phyloP scores from a whole-genome alignment of 2,113 vertebrate genomes.

The Tachysurus vachellii region DNA sequence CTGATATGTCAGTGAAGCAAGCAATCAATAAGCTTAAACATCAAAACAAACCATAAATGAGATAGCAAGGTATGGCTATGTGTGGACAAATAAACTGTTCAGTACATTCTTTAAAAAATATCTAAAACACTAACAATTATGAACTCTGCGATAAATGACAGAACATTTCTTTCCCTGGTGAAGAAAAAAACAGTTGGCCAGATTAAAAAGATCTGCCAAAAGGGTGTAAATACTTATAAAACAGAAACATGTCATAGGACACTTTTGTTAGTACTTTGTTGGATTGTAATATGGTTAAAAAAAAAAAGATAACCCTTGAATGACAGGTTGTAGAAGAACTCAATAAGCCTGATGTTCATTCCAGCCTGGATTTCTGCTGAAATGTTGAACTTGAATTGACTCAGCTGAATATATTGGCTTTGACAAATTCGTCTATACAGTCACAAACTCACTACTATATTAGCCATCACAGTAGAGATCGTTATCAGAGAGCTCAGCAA shows the following conservation, averaged over 20 bases:
- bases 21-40: neutral
- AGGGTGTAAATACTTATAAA: neutral
- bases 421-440: neutral
- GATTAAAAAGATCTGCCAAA: neutral
- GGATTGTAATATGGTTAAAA: neutral
- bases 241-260: neutral
- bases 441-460: neutral
- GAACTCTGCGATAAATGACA: neutral
- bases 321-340: neutral
- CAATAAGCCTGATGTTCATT: neutral
- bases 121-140: neutral
- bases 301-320: neutral
- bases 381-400: neutral
- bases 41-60: neutral
- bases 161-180: neutral
- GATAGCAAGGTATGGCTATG: neutral
- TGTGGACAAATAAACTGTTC: neutral
- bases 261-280: neutral
- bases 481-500: constrained; percentile 20
- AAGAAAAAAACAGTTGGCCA: neutral
- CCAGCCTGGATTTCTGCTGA: neutral
- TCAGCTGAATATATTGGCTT: neutral
- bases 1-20: too few relatives aligned
- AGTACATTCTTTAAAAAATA: neutral
- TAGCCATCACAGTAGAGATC: constrained; percentile 4